Conservation (phyloP, 2,113 vertebrate genomes). For the Bungarus multicinctus region DNA sequence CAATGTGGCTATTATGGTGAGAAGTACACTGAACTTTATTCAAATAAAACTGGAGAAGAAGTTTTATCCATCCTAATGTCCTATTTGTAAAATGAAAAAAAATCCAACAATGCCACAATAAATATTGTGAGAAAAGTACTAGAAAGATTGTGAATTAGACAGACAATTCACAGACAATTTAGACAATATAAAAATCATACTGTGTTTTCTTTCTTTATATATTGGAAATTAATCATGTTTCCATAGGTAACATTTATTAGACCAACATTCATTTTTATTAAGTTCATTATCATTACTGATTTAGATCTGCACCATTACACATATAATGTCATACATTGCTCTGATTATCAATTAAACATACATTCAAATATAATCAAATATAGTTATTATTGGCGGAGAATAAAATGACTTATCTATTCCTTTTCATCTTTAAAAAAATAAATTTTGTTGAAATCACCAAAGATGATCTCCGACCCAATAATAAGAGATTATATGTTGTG, state of each 20-base stretch:
- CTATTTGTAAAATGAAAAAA: background rate
- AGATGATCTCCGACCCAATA: constrained; percentile 25
- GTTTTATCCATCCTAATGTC: background rate
- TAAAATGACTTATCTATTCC: constrained; percentile 35
- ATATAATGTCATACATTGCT: background rate
- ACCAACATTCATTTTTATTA: background rate
- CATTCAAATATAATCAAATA: background rate
- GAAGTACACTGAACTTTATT: too few species aligned
- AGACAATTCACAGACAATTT: background rate
- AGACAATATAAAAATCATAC: background rate
- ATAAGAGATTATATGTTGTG: background rate
- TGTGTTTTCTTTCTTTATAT: background rate
- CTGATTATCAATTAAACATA: background rate
- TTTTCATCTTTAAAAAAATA: constrained; percentile 34
- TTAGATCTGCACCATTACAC: background rate
- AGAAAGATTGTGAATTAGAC: background rate
- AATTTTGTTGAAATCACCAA: constrained; percentile 36
- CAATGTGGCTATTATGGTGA: background rate
- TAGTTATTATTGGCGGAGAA: constrained; percentile 14
- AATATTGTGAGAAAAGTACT: background rate
- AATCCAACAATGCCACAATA: background rate
- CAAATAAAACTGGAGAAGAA: too few species aligned
- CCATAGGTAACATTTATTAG: background rate
- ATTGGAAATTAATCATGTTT: background rate
- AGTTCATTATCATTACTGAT: background rate